Evolutionary conservation across 2,113 vertebrate species (phyloP), one percentile per base, ranked within the genome.

Genomic region (Dendrocopos noguchii): DNA sequence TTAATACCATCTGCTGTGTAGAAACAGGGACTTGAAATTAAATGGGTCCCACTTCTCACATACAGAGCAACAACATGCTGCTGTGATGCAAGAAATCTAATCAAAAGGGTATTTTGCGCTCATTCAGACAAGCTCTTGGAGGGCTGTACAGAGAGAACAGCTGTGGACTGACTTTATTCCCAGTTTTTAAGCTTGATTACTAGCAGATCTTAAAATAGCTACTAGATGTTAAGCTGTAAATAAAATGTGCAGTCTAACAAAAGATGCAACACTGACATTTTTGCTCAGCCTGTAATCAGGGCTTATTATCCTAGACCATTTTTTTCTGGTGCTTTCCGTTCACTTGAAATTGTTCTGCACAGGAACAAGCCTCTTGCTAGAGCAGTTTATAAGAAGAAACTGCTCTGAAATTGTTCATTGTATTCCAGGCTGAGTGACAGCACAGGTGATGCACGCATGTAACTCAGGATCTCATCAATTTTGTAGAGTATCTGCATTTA

Each of bases 171-270:
- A 87, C 59, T 93, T 81, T 33, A 84, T 76, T 90, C 50, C 21
- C 5, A 66, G 19, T 66, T 92, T 95, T 88, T 76, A 79, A 81
- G 90, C 80, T 84, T 95, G 90, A 93, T 91, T 92, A 90, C 66
- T 70, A 59, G 83, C 31, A 67, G 20, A 50, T 86, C 91, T 92
- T 90, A 93, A 96, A 93, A 96, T 92, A 96, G 74, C 77, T 84
- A 22, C 53, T 64, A 80, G 84, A 73, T 79, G 52, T 61, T 81
- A 84, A 79, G 46, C 71, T 88, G 80, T 55, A 92, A 95, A 93
- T 92, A 90, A 94, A 94, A 84, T 46, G 39, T 66, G 88, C 83
- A 78, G 36, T 68, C 63, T 81, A 72, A 95, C 90, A 94, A 86
- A 93, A 95, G 80, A 93, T 72, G 59, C 59, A 90, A 76, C 59